These are phyloP conservation scores for Scomber colias DNA, from an alignment of 2,113 vertebrate genomes.

Conservation along the genomic window DNA sequence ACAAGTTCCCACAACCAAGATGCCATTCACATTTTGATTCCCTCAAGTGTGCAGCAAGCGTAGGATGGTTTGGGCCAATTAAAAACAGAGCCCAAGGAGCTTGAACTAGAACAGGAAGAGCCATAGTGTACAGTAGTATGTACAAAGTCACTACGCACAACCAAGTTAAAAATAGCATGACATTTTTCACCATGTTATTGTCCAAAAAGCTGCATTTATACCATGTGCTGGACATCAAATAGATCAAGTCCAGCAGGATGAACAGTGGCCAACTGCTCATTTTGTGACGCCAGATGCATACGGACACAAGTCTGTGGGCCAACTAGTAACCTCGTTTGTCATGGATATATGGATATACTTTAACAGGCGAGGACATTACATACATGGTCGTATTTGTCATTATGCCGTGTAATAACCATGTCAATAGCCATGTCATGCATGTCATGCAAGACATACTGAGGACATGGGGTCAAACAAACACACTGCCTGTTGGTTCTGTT, in stretches of 20 bases:
- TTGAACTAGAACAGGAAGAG: slow-evolving; percentile 21
- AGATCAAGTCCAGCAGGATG: neutral
- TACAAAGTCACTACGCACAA: neutral
- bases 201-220: slow-evolving; percentile 16
- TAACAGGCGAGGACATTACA: slow-evolving; percentile 31
- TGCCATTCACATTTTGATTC: slow-evolving; percentile 21
- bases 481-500: neutral
- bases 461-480: slow-evolving; percentile 36
- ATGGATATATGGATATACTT: slow-evolving; percentile 34
- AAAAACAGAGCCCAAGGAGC: slow-evolving; percentile 31
- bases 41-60: slow-evolving; percentile 36
- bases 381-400: slow-evolving; percentile 40
- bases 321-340: slow-evolving; percentile 46
- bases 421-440: slow-evolving; percentile 33
- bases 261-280: slow-evolving; percentile 17
- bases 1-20: slow-evolving; percentile 20
- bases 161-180: slow-evolving; percentile 28
- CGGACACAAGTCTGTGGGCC: slow-evolving; percentile 20
- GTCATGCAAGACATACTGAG: slow-evolving; percentile 20
- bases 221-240: slow-evolving; percentile 15
- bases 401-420: slow-evolving; percentile 50
- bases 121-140: no score
- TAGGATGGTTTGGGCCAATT: slow-evolving; percentile 9
- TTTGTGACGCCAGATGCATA: slow-evolving; percentile 9
- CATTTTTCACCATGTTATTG: slow-evolving; percentile 23